Evolutionary conservation across 2,113 vertebrate genomes (phyloP), one percentile per base, ranked within the genome.

Genomic region (Antigone vipio): DNA sequence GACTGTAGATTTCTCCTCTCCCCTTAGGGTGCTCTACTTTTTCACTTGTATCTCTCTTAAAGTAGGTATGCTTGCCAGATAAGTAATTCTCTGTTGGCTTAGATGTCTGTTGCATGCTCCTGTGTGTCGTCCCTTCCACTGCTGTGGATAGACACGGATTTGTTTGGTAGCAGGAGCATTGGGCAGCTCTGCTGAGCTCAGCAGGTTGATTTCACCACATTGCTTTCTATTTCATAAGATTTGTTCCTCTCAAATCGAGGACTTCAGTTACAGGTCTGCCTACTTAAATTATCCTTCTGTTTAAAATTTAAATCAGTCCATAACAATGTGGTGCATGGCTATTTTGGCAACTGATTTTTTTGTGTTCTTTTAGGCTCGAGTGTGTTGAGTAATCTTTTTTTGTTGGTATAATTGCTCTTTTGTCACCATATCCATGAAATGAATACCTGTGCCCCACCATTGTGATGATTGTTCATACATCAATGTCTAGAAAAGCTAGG

Each of bases 71-170:
- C 73, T 92, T 83, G 80, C 40, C 59, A 45, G 59, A 12, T 26
- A 13, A 56, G 42, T 32, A 40, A 11, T 35, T 26, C 24, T 72
- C 24, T 24, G 1, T 47, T 78, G 69, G 40, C n/a, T 72, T 38
- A 10, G 34, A 4, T 47, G 42, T n/a, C 11, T 0, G 0, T 12
- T 64, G 63, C 12, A 2, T 19, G 13, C 13, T 47, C 24, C 17
- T 52, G 30, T 52, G n/a, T 52, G 50, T 62, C 34, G 5, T 44
- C 49, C 44, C 44, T 69, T 68, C 35, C 34, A 2, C 45, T 2
- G 2, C 40, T 64, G 24, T 30, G 63, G 62, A 32, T 4, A 30
- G 58, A 8, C 11, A 0, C 4, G 8, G 22, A 3, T 71, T 26
- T 19, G 9, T 63, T 32, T 21, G 26, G 58, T 32, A 73, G 67